phyloP scores from a whole-genome alignment of 2,113 vertebrate species.

The Callocephalon fimbriatum region DNA sequence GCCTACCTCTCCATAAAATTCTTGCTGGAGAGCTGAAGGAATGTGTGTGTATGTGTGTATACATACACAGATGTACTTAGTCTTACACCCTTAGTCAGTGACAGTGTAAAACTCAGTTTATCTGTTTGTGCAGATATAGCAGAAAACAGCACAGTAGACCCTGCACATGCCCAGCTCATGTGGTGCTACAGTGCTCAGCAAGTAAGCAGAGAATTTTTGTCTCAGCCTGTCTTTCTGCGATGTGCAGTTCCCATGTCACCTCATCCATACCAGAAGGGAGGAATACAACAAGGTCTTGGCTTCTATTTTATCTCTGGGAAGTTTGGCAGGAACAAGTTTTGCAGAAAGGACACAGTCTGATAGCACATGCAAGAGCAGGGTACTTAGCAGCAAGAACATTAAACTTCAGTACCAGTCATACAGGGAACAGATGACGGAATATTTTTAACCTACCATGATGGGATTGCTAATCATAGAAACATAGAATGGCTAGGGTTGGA shows the following conservation, averaged over 20 bases:
- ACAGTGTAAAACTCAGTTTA: neutral
- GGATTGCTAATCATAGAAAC: neutral
- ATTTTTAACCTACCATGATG: neutral
- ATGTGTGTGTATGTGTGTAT: neutral
- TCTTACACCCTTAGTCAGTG: neutral
- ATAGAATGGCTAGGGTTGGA: neutral
- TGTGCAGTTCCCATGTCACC: neutral
- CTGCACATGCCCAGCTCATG: neutral
- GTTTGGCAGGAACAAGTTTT: neutral
- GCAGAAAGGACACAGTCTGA: neutral
- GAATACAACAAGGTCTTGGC: neutral
- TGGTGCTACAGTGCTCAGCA: neutral
- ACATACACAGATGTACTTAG: neutral
- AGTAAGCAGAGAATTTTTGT: neutral
- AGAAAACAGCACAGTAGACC: neutral
- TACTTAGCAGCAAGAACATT: neutral
- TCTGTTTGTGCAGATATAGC: neutral
- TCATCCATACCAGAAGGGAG: neutral
- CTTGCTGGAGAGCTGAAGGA: neutral
- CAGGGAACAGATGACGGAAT: neutral
- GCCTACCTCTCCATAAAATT: neutral
- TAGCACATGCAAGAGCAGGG: fast-evolving
- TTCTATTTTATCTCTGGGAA: neutral
- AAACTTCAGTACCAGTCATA: neutral
- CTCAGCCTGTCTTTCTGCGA: neutral